A percentile compares a stretch with the other conserved stretches of the same genome.
These are phyloP conservation scores for Neodiprion fabricii DNA, from an alignment of 1,140 invertebrate species.

Conservation along the genomic window DNA sequence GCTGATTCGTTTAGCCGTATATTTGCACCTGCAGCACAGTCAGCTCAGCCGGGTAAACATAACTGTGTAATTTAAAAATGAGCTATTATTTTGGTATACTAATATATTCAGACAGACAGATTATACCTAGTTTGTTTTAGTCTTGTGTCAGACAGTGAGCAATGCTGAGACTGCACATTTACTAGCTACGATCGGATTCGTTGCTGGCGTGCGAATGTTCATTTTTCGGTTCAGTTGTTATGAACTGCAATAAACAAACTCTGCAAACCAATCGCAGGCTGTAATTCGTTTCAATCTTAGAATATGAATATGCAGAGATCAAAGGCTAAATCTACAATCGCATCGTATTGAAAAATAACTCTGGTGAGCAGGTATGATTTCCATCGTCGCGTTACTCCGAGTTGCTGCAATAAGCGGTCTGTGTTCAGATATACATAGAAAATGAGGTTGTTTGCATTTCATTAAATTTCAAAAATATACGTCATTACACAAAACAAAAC, in stretches of 20 bases:
- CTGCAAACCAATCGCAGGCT: neutral
- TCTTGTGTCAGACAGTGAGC: constrained; percentile 45
- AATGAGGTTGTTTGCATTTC: neutral
- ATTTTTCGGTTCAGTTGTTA: neutral
- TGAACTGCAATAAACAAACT: neutral
- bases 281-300: neutral
- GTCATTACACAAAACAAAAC: too few relatives aligned
- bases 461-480: neutral
- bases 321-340: constrained; percentile 34
- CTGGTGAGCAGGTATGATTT: constrained; percentile 33
- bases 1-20: neutral
- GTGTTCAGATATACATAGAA: constrained; percentile 20
- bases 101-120: constrained; percentile 32
- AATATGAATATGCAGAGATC: constrained; percentile 29
- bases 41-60: neutral
- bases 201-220: neutral
- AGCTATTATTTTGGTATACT: neutral
- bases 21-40: neutral
- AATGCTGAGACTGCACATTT: constrained; percentile 35
- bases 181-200: constrained; percentile 28
- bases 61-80: constrained; percentile 3
- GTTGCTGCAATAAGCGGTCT: constrained; percentile 28
- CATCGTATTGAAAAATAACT: constrained; percentile 48
- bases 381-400: constrained; percentile 25
- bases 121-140: constrained; percentile 29